Conservation (phyloP, 2,888 invertebrate genomes). For the Corbicula japonica region DNA sequence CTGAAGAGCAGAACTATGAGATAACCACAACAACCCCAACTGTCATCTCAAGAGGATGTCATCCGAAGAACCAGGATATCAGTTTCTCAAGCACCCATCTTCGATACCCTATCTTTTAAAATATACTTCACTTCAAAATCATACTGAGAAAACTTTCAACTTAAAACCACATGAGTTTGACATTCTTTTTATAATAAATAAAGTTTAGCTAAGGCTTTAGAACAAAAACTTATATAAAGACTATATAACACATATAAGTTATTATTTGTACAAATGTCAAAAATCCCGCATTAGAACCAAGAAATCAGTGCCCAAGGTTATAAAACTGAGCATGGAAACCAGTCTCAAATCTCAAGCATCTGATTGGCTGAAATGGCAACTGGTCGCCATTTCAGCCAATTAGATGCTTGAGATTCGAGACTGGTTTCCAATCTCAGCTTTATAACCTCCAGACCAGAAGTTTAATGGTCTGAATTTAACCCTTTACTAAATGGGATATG, state of each 20-base stretch:
- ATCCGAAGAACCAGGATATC: background rate
- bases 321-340: no score
- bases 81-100: background rate
- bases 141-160: background rate
- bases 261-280: background rate
- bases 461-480: no score
- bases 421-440: no score
- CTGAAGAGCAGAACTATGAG: background rate
- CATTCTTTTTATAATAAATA: background rate
- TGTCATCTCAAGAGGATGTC: background rate
- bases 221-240: background rate
- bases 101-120: background rate
- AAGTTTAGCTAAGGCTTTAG: background rate
- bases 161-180: slow-evolving; percentile 3
- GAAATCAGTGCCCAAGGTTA: background rate
- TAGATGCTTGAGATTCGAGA: no score
- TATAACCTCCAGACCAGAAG: no score
- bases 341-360: no score
- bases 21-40: background rate
- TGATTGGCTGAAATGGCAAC: no score
- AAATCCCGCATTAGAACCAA: background rate
- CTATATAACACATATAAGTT: background rate
- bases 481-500: no score
- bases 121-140: background rate
- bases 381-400: no score